These are phyloP conservation scores for fruit fly (Drosophila melanogaster) DNA, from an alignment of 1,140 invertebrate genomes.

Conservation along the genomic window Release_6_plus_ISO1_MT NT_033777.3:9215001-9215500, in stretches of 20 bases:
- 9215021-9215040: neutral
- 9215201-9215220: neutral
- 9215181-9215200: neutral
- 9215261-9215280: constrained; percentile 3
- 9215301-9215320: constrained; percentile 26
- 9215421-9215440: neutral
- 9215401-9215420: constrained; percentile 1
- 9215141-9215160: constrained; percentile 5
- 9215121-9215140: constrained; percentile 19
- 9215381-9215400: constrained; percentile 17
- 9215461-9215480: too few species aligned
- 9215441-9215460: neutral
- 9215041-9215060: constrained; percentile 30
- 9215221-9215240: too few species aligned
- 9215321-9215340: constrained; percentile 8
- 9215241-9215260: neutral
- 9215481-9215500: too few species aligned
- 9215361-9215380: constrained; percentile 3
- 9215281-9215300: neutral
- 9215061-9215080: constrained; percentile 51
- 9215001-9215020: constrained; percentile 15
- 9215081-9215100: constrained; percentile 37
- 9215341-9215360: constrained; percentile 7
- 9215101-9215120: constrained; percentile 15
- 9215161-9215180: constrained; percentile 1